phyloP scores from a whole-genome alignment of 2,113 vertebrate genomes.

The Elephas maximus region DNA sequence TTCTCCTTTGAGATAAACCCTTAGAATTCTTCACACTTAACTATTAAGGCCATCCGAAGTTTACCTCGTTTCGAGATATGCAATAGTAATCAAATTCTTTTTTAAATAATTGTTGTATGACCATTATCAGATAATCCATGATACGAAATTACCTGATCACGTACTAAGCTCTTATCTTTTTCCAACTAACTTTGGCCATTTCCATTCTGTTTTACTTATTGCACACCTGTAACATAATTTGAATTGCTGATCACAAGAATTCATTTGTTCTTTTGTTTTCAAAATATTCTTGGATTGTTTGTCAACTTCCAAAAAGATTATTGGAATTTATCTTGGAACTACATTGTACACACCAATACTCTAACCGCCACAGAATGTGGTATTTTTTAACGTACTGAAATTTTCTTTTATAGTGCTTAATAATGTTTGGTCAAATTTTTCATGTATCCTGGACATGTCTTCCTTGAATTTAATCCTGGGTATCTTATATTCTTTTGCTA shows the following conservation, averaged over 20 bases:
- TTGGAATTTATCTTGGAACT: not conserved
- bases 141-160: not conserved
- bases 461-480: not conserved
- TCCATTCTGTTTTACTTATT: not conserved
- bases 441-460: not conserved
- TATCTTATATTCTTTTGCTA: not conserved
- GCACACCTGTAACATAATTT: not conserved
- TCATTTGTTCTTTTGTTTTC: not conserved
- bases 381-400: not conserved
- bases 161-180: not conserved
- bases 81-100: not conserved
- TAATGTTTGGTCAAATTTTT: not conserved
- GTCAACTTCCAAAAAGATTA: not conserved
- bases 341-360: not conserved
- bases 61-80: not conserved
- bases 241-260: not conserved
- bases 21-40: not conserved
- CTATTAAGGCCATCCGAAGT: conserved; percentile 22
- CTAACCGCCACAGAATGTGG: not conserved
- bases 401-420: not conserved
- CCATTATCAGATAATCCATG: not conserved
- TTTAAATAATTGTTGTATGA: not conserved
- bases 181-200: not conserved
- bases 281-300: not conserved
- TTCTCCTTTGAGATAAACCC: not conserved